Conservation (phyloP, 2,797 vertebrate genomes). For the Eospalax fontanierii region DNA sequence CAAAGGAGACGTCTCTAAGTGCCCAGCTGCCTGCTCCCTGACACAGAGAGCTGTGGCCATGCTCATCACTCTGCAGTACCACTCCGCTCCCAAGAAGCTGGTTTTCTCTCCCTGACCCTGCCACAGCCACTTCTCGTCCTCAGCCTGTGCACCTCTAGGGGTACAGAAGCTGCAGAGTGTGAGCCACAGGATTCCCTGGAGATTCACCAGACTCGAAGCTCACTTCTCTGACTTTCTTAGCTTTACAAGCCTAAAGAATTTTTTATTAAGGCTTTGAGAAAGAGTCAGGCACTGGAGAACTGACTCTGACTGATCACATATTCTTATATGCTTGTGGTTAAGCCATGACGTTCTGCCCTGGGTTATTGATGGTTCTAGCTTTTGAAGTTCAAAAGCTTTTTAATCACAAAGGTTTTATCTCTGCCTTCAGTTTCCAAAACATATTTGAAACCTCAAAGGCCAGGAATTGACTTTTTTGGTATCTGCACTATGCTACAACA, state of each 20-base stretch:
- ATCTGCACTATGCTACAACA: conserved; percentile 31
- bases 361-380: conserved; percentile 69
- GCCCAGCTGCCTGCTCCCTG: not conserved
- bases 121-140: not conserved
- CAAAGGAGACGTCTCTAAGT: not conserved
- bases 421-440: conserved; percentile 78
- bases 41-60: not conserved
- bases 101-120: not conserved
- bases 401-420: conserved; percentile 82
- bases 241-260: not conserved
- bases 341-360: conserved; percentile 56
- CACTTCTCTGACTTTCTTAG: not conserved
- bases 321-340: conserved; percentile 36
- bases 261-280: not conserved
- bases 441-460: conserved; percentile 76
- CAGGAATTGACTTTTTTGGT: conserved; percentile 65
- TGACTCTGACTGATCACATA: not conserved
- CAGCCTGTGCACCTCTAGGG: not conserved
- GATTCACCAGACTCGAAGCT: not conserved
- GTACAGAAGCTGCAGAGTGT: rapidly evolving
- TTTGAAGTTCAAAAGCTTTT: conserved; percentile 82
- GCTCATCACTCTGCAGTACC: not conserved
- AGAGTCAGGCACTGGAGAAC: conserved; percentile 8
- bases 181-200: not conserved
- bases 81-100: not conserved